Evolutionary conservation across 2,888 invertebrate genomes (phyloP).

Genomic region (Brachyptera putata): DNA sequence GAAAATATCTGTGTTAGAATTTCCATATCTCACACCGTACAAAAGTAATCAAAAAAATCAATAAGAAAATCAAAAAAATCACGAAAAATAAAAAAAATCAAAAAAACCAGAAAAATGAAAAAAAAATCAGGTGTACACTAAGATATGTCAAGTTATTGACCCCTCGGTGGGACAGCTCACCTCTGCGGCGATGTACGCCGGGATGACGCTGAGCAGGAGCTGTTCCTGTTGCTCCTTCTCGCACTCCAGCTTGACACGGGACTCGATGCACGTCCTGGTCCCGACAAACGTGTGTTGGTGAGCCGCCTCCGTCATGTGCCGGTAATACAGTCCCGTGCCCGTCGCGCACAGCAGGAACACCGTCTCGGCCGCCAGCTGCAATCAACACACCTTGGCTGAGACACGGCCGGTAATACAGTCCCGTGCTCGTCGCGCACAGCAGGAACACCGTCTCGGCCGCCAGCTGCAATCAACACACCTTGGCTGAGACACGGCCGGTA

Average conservation of each 20-base stretch:
- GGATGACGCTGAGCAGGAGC: constrained; percentile 85
- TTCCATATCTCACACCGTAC: too few species aligned
- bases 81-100: too few species aligned
- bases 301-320: constrained; percentile 80
- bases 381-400: too few species aligned
- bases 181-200: constrained; percentile 92
- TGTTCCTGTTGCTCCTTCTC: constrained; percentile 93
- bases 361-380: constrained; percentile 70
- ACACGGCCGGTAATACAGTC: constrained; percentile 85
- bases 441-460: constrained; percentile 73
- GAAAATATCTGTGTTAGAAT: too few species aligned
- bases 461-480: constrained; percentile 62
- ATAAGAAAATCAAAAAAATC: too few species aligned
- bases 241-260: constrained; percentile 85
- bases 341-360: constrained; percentile 74
- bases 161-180: too few species aligned
- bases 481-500: too few species aligned
- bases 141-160: too few species aligned
- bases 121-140: too few species aligned
- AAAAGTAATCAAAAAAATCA: too few species aligned
- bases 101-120: too few species aligned
- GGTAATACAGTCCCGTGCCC: constrained; percentile 81
- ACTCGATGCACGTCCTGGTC: constrained; percentile 85
- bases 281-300: constrained; percentile 86
- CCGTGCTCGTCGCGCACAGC: constrained; percentile 73